Evolutionary conservation across 1,140 invertebrate species (phyloP), one percentile per base, ranked within the genome.

Genomic region (Helicoverpa armigera): DNA sequence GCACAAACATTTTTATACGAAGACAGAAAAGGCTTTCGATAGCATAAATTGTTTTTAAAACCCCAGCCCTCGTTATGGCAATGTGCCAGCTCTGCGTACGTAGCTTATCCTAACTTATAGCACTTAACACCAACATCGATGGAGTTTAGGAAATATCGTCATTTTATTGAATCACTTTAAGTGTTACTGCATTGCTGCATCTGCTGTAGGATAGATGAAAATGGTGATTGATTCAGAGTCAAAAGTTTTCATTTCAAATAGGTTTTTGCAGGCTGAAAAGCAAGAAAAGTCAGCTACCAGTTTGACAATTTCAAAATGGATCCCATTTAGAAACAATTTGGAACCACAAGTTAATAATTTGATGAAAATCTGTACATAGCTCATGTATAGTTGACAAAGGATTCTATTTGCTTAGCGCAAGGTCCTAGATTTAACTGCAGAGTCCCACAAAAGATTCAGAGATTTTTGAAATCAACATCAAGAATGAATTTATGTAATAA

Each of bases 81-180:
- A 10, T 3, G 63, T 67, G 63, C 43, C 63, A n/a, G 7, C 35
- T 12, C 14, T 13, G 9, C 18, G 18, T 18, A 67, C 16, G n/a
- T 48, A 48, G 3, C 63, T 67, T 16, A 67, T 11, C 48, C 63
- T 50, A 5, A 18, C 63, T 43, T 43, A 23, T 67, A 16, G 43
- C 35, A 67, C 43, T 67, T 67, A 67, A 50, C 63, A 50, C 16
- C 10, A 50, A 50, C n/a, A 50, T 16, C 63, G n/a, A 48, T 67
- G 56, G 18, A 18, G 18, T 18, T 58, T 9, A n/a, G 14, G 7
- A 16, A 9, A 9, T 9, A 9, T 5, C 35, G 9, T 43, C 35
- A 43, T 43, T 43, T 43, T 43, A 43, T 43, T 43, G 35, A 43
- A 7, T 43, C 35, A 43, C 35, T 43, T 43, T 43, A 43, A 43